Evolutionary conservation across 2,113 vertebrate species (phyloP).

Genomic region (Macroglossus sobrinus): DNA sequence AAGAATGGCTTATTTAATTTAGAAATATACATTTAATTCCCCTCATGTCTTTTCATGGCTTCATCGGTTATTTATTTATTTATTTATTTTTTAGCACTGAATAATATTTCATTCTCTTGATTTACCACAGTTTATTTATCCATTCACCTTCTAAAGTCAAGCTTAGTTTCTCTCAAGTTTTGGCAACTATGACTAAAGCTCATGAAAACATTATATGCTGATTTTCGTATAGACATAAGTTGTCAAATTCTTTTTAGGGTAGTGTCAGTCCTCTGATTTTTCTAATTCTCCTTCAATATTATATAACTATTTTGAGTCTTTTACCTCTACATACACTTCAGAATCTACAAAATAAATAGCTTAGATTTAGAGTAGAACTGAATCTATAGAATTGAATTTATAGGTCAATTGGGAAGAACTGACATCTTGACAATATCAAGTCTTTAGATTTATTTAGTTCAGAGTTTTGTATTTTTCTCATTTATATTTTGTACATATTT

Average conservation of each 20-base stretch:
- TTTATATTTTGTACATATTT: neutral
- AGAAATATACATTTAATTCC: neutral
- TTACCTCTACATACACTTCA: neutral
- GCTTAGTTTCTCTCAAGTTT: neutral
- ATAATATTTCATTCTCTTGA: neutral
- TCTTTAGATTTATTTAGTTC: neutral
- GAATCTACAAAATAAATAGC: neutral
- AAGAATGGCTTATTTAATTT: neutral
- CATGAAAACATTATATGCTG: neutral
- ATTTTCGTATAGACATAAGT: neutral
- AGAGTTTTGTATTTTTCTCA: neutral
- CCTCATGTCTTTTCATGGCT: neutral
- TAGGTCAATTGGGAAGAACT: neutral
- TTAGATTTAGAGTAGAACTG: neutral
- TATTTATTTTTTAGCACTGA: no score
- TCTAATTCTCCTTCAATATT: neutral
- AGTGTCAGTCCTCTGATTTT: neutral
- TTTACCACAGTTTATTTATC: neutral
- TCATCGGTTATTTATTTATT: neutral
- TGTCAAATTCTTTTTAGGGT: neutral
- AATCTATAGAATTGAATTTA: no score
- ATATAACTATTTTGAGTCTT: neutral
- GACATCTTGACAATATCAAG: neutral
- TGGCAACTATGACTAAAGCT: neutral
- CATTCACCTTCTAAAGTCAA: neutral